Percentiles rank a stretch among this genome's conserved stretches.
Evolutionary conservation across 2,797 vertebrate genomes (phyloP).

Genomic region (Steatocranus sp.): DNA sequence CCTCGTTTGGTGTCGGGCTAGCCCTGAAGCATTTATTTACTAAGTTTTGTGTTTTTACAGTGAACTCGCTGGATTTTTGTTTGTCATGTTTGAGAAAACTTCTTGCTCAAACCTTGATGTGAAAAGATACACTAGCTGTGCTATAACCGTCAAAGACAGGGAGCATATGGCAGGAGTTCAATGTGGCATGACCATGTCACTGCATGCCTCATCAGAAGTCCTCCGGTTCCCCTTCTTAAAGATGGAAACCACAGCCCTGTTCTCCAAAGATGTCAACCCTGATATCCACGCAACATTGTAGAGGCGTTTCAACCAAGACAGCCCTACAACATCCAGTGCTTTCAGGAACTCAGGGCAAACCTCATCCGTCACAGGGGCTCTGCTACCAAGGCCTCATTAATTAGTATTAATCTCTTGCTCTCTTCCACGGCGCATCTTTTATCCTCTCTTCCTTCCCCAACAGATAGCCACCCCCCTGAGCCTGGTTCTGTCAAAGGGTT

Average conservation of each 20-base stretch:
- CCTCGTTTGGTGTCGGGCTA: not conserved
- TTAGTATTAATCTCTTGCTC: not conserved
- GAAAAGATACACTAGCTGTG: not conserved
- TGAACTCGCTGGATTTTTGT: not conserved
- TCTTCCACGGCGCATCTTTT: not conserved
- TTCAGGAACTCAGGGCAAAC: not conserved
- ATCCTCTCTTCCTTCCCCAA: not conserved
- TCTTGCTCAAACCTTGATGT: not conserved
- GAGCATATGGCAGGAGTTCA: not conserved
- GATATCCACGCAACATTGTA: not conserved
- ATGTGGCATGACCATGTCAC: not conserved
- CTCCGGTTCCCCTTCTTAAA: not conserved
- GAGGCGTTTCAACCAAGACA: not conserved
- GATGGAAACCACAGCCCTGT: not conserved
- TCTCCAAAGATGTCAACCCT: not conserved
- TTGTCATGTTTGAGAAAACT: no score
- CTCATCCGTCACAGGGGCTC: not conserved
- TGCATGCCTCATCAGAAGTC: not conserved
- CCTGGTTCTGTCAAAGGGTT: not conserved
- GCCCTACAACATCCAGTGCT: not conserved
- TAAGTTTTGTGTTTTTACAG: not conserved
- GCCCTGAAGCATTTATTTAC: not conserved
- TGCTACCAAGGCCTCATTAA: not conserved
- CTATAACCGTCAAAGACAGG: not conserved
- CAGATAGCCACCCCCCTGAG: not conserved